Percentiles rank a stretch among this genome's conserved stretches.
These are phyloP conservation scores for Sandelia bainsii DNA, from an alignment of 2,797 vertebrate species.

Conservation along the genomic window DNA sequence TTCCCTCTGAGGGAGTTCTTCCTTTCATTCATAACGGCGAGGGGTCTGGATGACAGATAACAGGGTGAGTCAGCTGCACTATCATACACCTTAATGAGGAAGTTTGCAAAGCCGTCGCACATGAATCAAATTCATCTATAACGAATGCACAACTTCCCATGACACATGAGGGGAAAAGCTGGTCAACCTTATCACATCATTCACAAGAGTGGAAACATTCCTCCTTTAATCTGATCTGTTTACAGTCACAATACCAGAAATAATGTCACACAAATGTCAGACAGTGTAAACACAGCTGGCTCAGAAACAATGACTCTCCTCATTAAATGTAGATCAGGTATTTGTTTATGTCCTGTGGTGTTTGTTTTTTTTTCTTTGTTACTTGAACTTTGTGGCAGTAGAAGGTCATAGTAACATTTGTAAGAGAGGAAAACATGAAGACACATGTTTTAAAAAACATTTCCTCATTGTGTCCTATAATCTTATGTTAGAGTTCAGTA, in stretches of 20 bases:
- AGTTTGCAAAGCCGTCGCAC: conserved; percentile 54
- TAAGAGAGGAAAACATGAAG: background rate
- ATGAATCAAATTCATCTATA: conserved; percentile 42
- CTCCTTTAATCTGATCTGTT: conserved; percentile 37
- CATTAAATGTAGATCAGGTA: background rate
- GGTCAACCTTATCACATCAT: conserved; percentile 29
- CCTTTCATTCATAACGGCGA: conserved; percentile 64
- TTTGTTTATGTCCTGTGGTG: conserved; percentile 8
- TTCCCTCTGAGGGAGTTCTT: conserved; percentile 68
- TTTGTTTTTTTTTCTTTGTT: background rate
- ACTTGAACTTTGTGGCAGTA: background rate
- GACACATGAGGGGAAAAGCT: conserved; percentile 26
- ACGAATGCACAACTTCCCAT: conserved; percentile 41
- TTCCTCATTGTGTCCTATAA: too few species aligned
- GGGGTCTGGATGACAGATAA: conserved; percentile 72
- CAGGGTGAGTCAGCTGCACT: conserved; percentile 68
- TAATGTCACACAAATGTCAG: background rate
- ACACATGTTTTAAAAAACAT: background rate
- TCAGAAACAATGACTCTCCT: background rate
- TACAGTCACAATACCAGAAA: conserved; percentile 2
- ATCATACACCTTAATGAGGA: conserved; percentile 66
- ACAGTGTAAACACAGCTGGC: background rate
- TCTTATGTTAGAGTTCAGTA: background rate
- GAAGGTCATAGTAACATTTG: conserved; percentile 11
- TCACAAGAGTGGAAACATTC: conserved; percentile 28